phyloP scores from a whole-genome alignment of 2,113 vertebrate genomes.

The Stictonetta naevosa region DNA sequence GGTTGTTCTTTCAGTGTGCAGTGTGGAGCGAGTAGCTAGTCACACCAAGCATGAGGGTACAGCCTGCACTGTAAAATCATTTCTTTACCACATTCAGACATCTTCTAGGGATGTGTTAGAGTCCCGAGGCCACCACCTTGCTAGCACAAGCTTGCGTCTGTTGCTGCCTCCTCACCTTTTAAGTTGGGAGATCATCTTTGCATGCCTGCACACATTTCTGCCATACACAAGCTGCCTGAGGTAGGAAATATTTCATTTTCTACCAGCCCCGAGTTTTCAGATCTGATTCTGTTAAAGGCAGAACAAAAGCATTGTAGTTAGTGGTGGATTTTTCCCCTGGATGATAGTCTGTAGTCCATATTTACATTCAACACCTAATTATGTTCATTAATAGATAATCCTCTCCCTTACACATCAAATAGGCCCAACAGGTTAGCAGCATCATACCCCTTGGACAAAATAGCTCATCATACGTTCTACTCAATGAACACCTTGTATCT shows the following conservation, averaged over 20 bases:
- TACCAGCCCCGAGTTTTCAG: not conserved
- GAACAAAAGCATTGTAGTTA: not conserved
- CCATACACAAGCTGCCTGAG: not conserved
- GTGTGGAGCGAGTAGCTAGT: not conserved
- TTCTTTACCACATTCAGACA: not conserved
- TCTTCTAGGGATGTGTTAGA: too few relatives aligned
- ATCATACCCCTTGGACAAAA: not conserved
- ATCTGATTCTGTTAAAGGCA: not conserved
- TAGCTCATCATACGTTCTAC: not conserved
- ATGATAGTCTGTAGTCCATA: not conserved
- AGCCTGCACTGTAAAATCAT: not conserved
- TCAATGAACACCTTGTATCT: not conserved
- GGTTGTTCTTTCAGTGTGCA: not conserved
- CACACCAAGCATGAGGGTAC: not conserved
- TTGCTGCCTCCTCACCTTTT: not conserved
- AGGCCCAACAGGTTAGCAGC: not conserved
- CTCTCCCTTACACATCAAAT: not conserved
- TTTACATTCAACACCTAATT: not conserved
- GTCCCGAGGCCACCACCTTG: not conserved
- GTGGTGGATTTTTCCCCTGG: not conserved
- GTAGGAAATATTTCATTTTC: not conserved
- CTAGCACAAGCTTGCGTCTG: not conserved
- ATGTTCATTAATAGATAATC: not conserved
- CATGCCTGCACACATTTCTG: not conserved
- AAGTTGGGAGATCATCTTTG: not conserved